Evolutionary conservation across 1,140 invertebrate genomes (phyloP).

Genomic region (Formica selysi): DNA sequence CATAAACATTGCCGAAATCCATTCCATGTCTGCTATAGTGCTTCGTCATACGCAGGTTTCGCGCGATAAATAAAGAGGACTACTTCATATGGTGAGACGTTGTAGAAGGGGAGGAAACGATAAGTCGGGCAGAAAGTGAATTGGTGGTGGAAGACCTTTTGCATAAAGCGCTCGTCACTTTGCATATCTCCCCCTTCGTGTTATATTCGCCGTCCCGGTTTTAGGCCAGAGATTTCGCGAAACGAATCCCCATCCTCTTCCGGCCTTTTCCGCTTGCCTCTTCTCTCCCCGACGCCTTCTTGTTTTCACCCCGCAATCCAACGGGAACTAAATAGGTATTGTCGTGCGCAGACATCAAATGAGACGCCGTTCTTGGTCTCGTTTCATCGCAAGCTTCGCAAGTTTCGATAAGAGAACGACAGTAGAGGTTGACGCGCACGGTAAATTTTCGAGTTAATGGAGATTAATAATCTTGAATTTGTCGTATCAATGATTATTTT

Average conservation of each 20-base stretch:
- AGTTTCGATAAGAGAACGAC: conserved; percentile 1
- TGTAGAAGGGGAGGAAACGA: conserved; percentile 63
- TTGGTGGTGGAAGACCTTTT: conserved; percentile 78
- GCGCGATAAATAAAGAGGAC: conserved; percentile 71
- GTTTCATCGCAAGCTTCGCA: conserved; percentile 11
- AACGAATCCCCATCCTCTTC: conserved; percentile 50
- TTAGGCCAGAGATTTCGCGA: conserved; percentile 67
- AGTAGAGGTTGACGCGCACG: neutral
- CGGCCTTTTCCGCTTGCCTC: neutral
- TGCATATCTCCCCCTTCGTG: conserved; percentile 77
- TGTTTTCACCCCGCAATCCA: conserved; percentile 38
- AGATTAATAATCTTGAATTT: neutral
- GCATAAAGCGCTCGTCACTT: conserved; percentile 78
- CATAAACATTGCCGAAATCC: conserved; percentile 2
- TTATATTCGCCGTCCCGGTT: conserved; percentile 69
- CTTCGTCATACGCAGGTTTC: neutral
- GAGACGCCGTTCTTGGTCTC: conserved; percentile 28
- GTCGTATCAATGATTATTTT: neutral
- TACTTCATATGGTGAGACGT: conserved; percentile 17
- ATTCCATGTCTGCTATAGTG: neutral
- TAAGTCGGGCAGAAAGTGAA: conserved; percentile 78
- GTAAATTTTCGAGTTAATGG: conserved; percentile 15
- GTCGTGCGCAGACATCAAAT: conserved; percentile 55
- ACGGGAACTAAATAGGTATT: conserved; percentile 58
- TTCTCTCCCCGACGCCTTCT: conserved; percentile 18